Percentiles rank a stretch among this genome's conserved stretches.
These are phyloP conservation scores for Rhabdophis nuchalis DNA, from an alignment of 2,797 vertebrate species.

Conservation along the genomic window DNA sequence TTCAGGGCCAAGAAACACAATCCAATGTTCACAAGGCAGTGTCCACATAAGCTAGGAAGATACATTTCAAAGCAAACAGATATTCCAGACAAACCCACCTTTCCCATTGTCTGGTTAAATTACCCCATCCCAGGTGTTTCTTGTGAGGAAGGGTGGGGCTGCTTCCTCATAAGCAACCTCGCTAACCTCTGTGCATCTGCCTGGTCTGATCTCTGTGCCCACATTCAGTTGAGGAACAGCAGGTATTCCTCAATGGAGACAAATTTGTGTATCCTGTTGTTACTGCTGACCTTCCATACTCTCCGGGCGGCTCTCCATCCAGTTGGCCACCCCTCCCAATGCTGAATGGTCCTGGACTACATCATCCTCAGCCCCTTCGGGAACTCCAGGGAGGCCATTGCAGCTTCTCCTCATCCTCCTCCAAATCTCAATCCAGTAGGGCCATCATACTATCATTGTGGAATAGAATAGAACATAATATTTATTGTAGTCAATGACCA, in stretches of 20 bases:
- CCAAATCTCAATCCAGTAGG: not conserved
- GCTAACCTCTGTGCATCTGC: not conserved
- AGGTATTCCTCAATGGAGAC: not conserved
- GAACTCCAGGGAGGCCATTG: not conserved
- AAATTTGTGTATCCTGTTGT: not conserved
- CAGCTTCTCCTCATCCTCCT: not conserved
- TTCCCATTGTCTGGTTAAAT: too few relatives aligned
- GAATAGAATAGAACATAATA: not conserved
- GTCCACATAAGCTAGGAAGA: too few relatives aligned
- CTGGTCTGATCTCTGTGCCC: not conserved
- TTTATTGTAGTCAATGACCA: not conserved
- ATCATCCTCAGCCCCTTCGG: not conserved
- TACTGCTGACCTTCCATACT: not conserved
- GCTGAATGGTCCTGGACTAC: not conserved
- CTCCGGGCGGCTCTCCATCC: not conserved
- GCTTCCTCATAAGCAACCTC: not conserved
- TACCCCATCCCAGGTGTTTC: too few relatives aligned
- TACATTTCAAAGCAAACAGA: too few relatives aligned
- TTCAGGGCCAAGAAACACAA: too few relatives aligned
- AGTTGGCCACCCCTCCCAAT: not conserved
- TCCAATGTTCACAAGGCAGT: too few relatives aligned
- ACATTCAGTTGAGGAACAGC: not conserved
- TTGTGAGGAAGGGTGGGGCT: not conserved
- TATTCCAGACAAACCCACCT: too few relatives aligned
- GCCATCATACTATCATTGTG: not conserved